phyloP scores from a whole-genome alignment of 2,797 vertebrate species.

The Psittacula derbiana region DNA sequence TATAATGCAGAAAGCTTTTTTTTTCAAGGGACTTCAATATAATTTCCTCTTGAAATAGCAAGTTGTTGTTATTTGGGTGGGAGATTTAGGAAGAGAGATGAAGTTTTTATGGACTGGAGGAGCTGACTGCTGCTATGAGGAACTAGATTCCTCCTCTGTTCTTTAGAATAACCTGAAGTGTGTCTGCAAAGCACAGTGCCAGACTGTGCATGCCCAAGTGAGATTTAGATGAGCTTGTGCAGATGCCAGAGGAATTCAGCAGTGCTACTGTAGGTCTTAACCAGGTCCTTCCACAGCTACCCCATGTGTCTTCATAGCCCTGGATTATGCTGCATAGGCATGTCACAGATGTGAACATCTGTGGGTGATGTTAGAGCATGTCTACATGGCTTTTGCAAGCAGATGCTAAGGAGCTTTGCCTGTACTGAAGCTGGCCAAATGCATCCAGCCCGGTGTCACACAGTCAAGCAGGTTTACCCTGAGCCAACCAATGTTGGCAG shows the following conservation, averaged over 20 bases:
- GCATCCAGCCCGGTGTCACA: neutral
- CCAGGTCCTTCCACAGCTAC: neutral
- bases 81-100: neutral
- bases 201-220: neutral
- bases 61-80: neutral
- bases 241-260: neutral
- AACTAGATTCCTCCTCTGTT: neutral
- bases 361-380: neutral
- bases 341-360: neutral
- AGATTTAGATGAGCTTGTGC: neutral
- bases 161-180: neutral
- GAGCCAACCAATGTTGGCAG: rapidly evolving
- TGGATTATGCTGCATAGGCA: neutral
- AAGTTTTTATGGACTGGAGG: neutral
- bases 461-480: neutral
- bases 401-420: neutral
- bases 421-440: neutral
- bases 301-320: neutral
- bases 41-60: neutral
- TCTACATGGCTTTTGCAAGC: neutral
- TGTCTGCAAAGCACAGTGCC: neutral
- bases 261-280: neutral
- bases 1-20: neutral
- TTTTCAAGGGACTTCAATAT: neutral
- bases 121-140: neutral